phyloP scores from a whole-genome alignment of 2,888 invertebrate genomes.

The Psococerastis gibbosa region DNA sequence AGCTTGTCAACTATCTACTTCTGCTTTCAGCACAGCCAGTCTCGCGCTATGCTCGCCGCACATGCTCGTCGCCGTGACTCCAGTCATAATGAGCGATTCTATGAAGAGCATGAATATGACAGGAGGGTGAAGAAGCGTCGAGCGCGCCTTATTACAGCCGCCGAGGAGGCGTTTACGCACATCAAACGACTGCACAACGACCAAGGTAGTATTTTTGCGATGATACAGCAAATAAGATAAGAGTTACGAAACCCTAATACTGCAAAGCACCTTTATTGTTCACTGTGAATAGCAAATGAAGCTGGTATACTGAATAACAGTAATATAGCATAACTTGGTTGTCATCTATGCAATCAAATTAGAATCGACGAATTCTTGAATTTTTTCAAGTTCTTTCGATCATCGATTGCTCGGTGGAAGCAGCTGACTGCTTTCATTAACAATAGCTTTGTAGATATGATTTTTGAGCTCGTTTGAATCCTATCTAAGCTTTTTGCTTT shows the following conservation, averaged over 20 bases:
- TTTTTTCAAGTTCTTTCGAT: too few relatives aligned
- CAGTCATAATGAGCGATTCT: conserved; percentile 92
- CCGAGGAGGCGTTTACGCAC: conserved; percentile 96
- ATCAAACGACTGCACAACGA: conserved; percentile 59
- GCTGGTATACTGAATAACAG: too few relatives aligned
- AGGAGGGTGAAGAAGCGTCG: conserved; percentile 75
- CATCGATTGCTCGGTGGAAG: too few relatives aligned
- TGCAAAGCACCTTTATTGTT: conserved; percentile 8
- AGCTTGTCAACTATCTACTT: background rate
- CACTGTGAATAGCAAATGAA: too few relatives aligned
- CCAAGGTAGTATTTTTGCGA: conserved; percentile 27
- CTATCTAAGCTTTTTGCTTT: too few relatives aligned
- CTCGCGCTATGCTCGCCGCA: conserved; percentile 47
- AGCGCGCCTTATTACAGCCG: conserved; percentile 77
- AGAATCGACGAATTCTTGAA: conserved; percentile 1
- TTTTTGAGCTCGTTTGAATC: too few relatives aligned
- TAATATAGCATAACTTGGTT: too few relatives aligned
- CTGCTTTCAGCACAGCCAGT: conserved; percentile 44
- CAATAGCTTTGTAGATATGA: too few relatives aligned
- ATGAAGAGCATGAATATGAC: conserved; percentile 95
- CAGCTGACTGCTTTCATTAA: too few relatives aligned
- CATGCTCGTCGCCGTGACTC: conserved; percentile 73
- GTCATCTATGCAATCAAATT: background rate
- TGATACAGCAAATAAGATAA: too few relatives aligned
- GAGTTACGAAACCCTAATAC: too few relatives aligned